Evolutionary conservation across 2,113 vertebrate genomes (phyloP).

Genomic region (Cyanistes caeruleus): DNA sequence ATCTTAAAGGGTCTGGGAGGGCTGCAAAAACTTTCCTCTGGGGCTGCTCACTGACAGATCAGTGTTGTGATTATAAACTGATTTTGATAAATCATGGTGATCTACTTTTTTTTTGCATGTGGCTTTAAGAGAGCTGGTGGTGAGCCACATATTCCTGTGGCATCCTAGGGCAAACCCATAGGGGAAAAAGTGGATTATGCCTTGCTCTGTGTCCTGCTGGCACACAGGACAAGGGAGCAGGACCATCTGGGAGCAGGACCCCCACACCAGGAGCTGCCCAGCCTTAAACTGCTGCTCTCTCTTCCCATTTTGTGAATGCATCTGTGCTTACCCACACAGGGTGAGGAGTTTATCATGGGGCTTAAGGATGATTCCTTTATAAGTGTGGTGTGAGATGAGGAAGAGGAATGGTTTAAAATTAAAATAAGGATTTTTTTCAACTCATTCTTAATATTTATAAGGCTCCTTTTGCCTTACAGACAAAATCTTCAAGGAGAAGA

Average conservation of each 20-base stretch:
- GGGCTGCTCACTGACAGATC: slow-evolving; percentile 24
- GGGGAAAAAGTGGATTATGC: background rate
- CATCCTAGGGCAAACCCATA: background rate
- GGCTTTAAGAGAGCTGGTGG: background rate
- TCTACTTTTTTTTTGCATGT: slow-evolving; percentile 8
- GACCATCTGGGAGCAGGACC: background rate
- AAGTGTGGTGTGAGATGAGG: background rate
- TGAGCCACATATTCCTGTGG: background rate
- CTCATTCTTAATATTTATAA: slow-evolving; percentile 24
- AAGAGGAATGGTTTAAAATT: slow-evolving; percentile 38
- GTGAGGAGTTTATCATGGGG: background rate
- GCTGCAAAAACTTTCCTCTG: slow-evolving; percentile 34
- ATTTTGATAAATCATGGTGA: slow-evolving; percentile 38
- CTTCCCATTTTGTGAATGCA: background rate
- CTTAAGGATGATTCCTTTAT: background rate
- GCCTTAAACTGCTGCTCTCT: background rate
- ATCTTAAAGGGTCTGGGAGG: slow-evolving; percentile 4
- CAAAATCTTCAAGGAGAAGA: slow-evolving; percentile 6
- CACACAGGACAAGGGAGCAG: background rate
- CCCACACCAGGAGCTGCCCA: background rate
- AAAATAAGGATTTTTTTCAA: slow-evolving; percentile 39
- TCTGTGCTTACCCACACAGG: background rate
- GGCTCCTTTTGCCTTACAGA: slow-evolving; percentile 8
- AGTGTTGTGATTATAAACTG: background rate
- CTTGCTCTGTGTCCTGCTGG: background rate